phyloP scores from a whole-genome alignment of 2,797 vertebrate genomes.

The Pseudochirops corinnae region DNA sequence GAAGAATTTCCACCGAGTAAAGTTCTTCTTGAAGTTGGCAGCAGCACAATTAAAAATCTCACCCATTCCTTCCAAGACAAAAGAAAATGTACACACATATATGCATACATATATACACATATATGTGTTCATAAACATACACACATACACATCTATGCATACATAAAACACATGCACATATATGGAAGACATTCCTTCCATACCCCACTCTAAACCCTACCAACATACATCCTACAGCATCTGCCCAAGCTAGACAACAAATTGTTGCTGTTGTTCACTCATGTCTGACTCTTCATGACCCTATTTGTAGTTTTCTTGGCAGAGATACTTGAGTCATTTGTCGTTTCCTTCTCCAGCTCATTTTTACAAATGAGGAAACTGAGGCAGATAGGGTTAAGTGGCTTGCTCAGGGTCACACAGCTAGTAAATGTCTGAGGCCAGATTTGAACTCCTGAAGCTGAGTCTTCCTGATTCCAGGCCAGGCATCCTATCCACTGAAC shows the following conservation, averaged over 20 bases:
- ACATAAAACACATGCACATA: not conserved
- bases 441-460: not conserved
- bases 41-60: not conserved
- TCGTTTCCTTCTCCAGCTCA: not conserved
- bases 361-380: not conserved
- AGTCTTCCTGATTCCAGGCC: not conserved
- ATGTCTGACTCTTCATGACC: not conserved
- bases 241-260: not conserved
- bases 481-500: not conserved
- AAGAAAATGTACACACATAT: not conserved
- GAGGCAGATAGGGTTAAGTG: not conserved
- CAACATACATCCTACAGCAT: not conserved
- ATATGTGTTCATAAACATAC: too few species aligned
- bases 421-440: not conserved
- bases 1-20: not conserved
- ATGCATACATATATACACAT: not conserved
- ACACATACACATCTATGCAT: not conserved
- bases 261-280: not conserved
- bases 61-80: constrained; percentile 7
- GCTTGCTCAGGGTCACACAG: not conserved
- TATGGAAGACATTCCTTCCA: not conserved
- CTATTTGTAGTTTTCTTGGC: not conserved
- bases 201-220: not conserved
- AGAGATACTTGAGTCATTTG: not conserved
- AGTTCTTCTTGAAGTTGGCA: not conserved